Percentiles rank a stretch among this genome's conserved stretches.
Conservation (phyloP, 1,140 invertebrate genomes). For the Zaprionus ghesquierei region DNA sequence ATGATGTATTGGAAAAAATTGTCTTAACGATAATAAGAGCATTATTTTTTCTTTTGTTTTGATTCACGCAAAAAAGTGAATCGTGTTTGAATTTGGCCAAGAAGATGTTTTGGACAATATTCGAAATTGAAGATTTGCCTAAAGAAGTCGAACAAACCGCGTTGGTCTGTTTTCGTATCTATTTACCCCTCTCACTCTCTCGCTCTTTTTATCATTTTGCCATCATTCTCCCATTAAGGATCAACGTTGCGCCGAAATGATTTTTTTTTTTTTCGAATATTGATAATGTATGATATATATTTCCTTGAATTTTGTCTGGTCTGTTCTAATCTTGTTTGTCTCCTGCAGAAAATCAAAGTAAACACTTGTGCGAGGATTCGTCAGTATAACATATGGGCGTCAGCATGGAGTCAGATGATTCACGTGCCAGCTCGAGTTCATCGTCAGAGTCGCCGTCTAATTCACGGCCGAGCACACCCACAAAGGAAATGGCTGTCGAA, state of each 20-base stretch:
- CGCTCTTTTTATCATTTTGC: background rate
- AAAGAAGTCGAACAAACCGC: background rate
- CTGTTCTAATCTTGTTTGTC: slow-evolving; percentile 33
- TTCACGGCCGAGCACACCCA: slow-evolving; percentile 38
- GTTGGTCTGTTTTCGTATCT: background rate
- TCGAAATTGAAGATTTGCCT: background rate
- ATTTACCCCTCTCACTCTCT: background rate
- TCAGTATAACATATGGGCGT: slow-evolving; percentile 44
- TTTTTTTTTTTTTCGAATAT: background rate
- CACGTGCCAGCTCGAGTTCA: slow-evolving; percentile 60
- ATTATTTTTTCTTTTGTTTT: no score
- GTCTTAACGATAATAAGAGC: no score
- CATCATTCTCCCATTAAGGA: background rate
- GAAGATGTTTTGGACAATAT: no score
- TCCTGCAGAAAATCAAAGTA: slow-evolving; percentile 51
- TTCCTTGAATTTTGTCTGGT: background rate
- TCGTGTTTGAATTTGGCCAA: no score
- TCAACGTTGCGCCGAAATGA: slow-evolving; percentile 5
- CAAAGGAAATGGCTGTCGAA: slow-evolving; percentile 14
- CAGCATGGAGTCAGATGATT: slow-evolving; percentile 75
- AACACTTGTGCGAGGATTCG: background rate
- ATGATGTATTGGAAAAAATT: no score
- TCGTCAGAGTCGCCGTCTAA: slow-evolving; percentile 58
- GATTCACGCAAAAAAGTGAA: no score
- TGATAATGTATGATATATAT: slow-evolving; percentile 10